A percentile compares a stretch with the other conserved stretches of the same genome.
Conservation (phyloP, 1,140 invertebrate species). For the Orius insidiosus region DNA sequence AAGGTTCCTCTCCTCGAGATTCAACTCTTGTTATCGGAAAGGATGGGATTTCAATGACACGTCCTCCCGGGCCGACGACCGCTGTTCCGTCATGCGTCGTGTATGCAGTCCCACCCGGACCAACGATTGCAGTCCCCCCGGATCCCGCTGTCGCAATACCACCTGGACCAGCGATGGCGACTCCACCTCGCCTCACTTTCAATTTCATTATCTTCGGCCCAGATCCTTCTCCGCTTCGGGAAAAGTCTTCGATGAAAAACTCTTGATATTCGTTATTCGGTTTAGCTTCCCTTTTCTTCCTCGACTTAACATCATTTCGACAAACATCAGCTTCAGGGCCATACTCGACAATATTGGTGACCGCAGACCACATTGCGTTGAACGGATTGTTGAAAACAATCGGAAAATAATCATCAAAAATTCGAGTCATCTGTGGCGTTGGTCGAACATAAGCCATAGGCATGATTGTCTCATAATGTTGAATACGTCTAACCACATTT, state of each 20-base stretch:
- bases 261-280: constrained; percentile 1
- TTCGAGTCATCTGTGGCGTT: neutral
- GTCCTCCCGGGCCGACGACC: constrained; percentile 45
- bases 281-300: constrained; percentile 2
- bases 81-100: constrained; percentile 47
- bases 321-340: constrained; percentile 34
- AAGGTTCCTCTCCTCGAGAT: constrained; percentile 6
- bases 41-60: constrained; percentile 30
- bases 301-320: constrained; percentile 16
- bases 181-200: constrained; percentile 46
- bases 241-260: constrained; percentile 7
- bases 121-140: constrained; percentile 54
- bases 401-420: constrained; percentile 28
- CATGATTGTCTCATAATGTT: constrained; percentile 13
- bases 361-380: constrained; percentile 22
- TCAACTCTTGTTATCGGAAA: constrained; percentile 20
- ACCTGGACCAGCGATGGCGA: constrained; percentile 53
- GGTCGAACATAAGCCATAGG: constrained; percentile 1
- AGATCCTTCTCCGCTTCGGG: neutral
- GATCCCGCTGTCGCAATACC: constrained; percentile 52
- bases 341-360: constrained; percentile 34
- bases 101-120: constrained; percentile 48
- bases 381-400: constrained; percentile 35
- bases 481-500: constrained; percentile 10
- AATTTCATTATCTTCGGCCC: constrained; percentile 46